A percentile compares a stretch with the other conserved stretches of the same genome.
phyloP scores from a whole-genome alignment of 2,797 vertebrate species.

The Anabas testudineus region DNA sequence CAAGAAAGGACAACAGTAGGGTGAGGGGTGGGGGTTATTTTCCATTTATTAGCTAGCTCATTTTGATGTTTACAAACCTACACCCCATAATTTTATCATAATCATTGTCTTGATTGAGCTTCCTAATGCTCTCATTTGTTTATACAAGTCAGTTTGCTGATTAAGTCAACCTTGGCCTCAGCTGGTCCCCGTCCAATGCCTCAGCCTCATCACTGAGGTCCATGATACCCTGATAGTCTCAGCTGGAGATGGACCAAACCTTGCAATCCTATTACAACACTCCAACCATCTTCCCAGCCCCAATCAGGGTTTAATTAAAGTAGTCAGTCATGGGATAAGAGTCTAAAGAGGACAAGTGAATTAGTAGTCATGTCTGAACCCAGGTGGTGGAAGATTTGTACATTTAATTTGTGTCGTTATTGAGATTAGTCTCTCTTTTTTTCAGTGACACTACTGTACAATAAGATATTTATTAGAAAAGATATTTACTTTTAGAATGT shows the following conservation, averaged over 20 bases:
- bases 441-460: constrained; percentile 19
- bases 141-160: constrained; percentile 50
- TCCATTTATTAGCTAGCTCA: constrained; percentile 5
- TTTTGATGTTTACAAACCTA: constrained; percentile 13
- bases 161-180: constrained; percentile 61
- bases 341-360: constrained; percentile 68
- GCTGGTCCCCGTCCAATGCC: constrained; percentile 53
- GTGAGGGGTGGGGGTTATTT: neutral
- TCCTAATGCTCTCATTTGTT: constrained; percentile 50
- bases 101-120: constrained; percentile 26
- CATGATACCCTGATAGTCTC: constrained; percentile 72
- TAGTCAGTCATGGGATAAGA: constrained; percentile 62
- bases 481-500: constrained; percentile 5
- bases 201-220: constrained; percentile 62
- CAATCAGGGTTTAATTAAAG: constrained; percentile 80
- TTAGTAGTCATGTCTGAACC: constrained; percentile 57
- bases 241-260: constrained; percentile 72
- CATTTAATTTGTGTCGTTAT: constrained; percentile 55
- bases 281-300: constrained; percentile 66
- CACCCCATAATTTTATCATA: constrained; percentile 14
- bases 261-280: constrained; percentile 78
- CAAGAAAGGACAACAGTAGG: neutral
- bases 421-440: constrained; percentile 48
- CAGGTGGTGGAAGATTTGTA: constrained; percentile 60
- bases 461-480: constrained; percentile 5